A percentile compares a stretch with the other conserved stretches of the same genome.
These are phyloP conservation scores for Sialis lutaria DNA, from an alignment of 2,888 invertebrate genomes.

Conservation along the genomic window DNA sequence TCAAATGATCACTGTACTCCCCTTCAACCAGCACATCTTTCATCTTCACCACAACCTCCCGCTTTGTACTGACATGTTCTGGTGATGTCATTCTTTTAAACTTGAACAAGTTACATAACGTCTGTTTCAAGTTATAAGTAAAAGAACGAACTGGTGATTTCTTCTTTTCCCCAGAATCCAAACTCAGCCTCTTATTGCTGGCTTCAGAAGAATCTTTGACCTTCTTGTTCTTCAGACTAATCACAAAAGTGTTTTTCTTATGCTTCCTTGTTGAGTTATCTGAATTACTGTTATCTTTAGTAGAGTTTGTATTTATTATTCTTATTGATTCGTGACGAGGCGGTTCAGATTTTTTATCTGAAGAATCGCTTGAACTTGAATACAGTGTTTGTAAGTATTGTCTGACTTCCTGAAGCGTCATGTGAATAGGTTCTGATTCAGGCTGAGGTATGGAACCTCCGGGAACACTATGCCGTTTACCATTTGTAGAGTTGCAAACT, in stretches of 20 bases:
- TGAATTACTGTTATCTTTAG: slow-evolving; percentile 22
- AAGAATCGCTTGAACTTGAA: slow-evolving; percentile 55
- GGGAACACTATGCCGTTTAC: slow-evolving; percentile 51
- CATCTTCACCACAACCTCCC: slow-evolving; percentile 9
- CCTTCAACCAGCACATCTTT: slow-evolving; percentile 7
- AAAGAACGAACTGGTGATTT: slow-evolving; percentile 48
- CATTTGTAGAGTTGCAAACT: slow-evolving; percentile 20
- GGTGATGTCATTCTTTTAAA: slow-evolving; percentile 39
- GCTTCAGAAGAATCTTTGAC: slow-evolving; percentile 24
- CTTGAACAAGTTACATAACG: slow-evolving; percentile 69
- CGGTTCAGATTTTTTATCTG: slow-evolving; percentile 24
- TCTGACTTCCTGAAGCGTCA: slow-evolving; percentile 70
- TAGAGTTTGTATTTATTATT: slow-evolving; percentile 15
- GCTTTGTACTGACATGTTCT: slow-evolving; percentile 23
- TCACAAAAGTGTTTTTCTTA: slow-evolving; percentile 36
- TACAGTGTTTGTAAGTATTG: slow-evolving; percentile 69
- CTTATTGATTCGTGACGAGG: slow-evolving; percentile 10
- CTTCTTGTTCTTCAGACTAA: slow-evolving; percentile 44
- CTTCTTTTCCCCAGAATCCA: slow-evolving; percentile 31
- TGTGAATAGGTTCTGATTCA: slow-evolving; percentile 59
- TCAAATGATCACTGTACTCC: slow-evolving; percentile 13
- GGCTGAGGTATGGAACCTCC: slow-evolving; percentile 40
- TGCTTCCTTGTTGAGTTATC: slow-evolving; percentile 29
- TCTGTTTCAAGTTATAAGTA: slow-evolving; percentile 63
- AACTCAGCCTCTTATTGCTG: slow-evolving; percentile 11